Evolutionary conservation across 2,888 invertebrate species (phyloP).

Genomic region (Sussaba pulchella): DNA sequence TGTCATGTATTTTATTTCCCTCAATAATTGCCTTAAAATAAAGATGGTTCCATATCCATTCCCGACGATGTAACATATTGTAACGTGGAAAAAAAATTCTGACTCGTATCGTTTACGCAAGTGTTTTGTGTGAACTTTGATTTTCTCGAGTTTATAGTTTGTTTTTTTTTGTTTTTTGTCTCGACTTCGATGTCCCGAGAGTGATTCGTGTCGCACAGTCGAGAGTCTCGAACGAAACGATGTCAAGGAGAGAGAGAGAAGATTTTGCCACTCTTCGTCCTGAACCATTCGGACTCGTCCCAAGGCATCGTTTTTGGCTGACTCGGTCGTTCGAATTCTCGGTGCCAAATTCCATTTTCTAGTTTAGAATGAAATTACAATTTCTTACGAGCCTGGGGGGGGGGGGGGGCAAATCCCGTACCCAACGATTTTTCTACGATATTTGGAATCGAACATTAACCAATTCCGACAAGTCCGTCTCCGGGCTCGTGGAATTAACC

Average conservation of each 20-base stretch:
- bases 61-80: background rate
- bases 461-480: too few species aligned
- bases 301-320: slow-evolving; percentile 28
- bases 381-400: too few species aligned
- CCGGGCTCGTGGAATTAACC: too few species aligned
- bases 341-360: slow-evolving; percentile 42
- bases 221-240: slow-evolving; percentile 37
- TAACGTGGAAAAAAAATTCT: background rate
- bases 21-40: background rate
- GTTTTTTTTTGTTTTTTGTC: slow-evolving; percentile 19
- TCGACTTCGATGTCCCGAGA: background rate
- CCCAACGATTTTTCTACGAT: too few species aligned
- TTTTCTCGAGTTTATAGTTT: background rate
- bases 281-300: slow-evolving; percentile 1
- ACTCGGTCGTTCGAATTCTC: slow-evolving; percentile 7
- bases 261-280: slow-evolving; percentile 12
- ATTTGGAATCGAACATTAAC: too few species aligned
- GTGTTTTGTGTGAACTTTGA: background rate
- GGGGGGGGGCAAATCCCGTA: too few species aligned
- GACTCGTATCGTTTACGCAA: background rate
- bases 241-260: slow-evolving; percentile 50
- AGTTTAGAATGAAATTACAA: too few species aligned
- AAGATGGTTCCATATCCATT: background rate
- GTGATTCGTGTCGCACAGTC: slow-evolving; percentile 24
- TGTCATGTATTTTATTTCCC: too few species aligned